Base-by-base conservation (phyloP, 2,888 invertebrate species). In the Aricia artaxerxes region DNA sequence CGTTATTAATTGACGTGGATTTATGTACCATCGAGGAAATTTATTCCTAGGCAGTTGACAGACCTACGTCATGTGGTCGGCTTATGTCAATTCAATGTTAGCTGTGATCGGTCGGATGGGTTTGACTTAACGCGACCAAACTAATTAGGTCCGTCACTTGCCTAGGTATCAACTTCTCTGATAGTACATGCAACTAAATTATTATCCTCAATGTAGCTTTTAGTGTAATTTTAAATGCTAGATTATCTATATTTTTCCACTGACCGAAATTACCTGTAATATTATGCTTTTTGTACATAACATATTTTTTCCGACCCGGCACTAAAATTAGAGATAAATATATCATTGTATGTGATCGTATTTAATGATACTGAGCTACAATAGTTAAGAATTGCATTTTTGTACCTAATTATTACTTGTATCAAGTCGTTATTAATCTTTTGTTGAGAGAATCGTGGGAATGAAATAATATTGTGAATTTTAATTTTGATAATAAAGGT, bases 401-500 rank as follows among this genome's bases (percentile, higher is more conserved):
- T 44, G 73, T 76, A 35, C 31, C 31, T 57, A 57, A 69, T 69
- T 35, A 76, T 35, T 76, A 13, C 31, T 53, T 57, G 76, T 49
- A 49, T 73, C 57, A 35, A 35, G 76, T 49, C 35, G 1, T 53
- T 76, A 53, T 76, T 76, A 76, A 31, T 49, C 16, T 49, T 76
- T 76, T 31, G 49, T 76, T 13, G 38, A 76, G 57, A 57, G 24
- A 31, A 57, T 57, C 76, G 76, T 76, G 76, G 53, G 76, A 76
- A 38, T 6, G 16, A 4, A 11, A 64, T 69, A 69, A 69, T 69
- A 35, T 69, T 69, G 69, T 69, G 35, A 69, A 69, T 69, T 69
- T 69, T 69, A 69, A 69, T 69, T 31, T 31, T 69, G 35, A 69
- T 35, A 35, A 69, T 38, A 13, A 13, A 35, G 4, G 31, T 64